Conservation (phyloP, 2,797 vertebrate species). For the Orestias chungarensis region DNA sequence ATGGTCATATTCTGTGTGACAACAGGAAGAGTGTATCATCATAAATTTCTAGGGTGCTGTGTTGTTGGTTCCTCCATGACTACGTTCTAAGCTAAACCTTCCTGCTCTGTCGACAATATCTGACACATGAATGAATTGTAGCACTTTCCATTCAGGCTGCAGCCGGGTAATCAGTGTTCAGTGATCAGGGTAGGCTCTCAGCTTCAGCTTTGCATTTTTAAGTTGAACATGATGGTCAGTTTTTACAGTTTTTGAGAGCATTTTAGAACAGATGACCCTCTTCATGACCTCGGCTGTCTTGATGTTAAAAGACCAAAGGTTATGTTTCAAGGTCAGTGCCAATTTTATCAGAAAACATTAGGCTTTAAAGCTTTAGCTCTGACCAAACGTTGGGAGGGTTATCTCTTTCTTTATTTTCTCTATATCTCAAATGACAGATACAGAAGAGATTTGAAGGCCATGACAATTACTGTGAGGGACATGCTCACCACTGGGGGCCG, state of each 20-base stretch:
- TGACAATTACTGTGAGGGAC: constrained; percentile 56
- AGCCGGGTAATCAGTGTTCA: background rate
- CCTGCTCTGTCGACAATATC: constrained; percentile 27
- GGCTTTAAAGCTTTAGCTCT: constrained; percentile 28
- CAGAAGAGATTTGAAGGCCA: constrained; percentile 33
- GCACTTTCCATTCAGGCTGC: constrained; percentile 14
- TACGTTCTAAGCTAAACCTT: constrained; percentile 29
- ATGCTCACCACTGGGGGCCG: constrained; percentile 26
- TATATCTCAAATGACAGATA: constrained; percentile 34
- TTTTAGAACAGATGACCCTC: constrained; percentile 34
- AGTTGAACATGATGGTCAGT: constrained; percentile 12
- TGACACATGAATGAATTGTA: constrained; percentile 38
- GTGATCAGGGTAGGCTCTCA: constrained; percentile 1
- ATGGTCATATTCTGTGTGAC: background rate
- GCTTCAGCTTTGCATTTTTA: background rate
- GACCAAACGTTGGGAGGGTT: constrained; percentile 8
- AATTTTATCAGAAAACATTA: constrained; percentile 19
- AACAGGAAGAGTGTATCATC: constrained; percentile 30
- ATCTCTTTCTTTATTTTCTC: too few relatives aligned
- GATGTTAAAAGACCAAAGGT: constrained; percentile 34
- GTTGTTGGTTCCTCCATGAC: constrained; percentile 37
- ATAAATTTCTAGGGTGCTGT: constrained; percentile 45
- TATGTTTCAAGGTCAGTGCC: constrained; percentile 36
- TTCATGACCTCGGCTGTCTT: constrained; percentile 46
- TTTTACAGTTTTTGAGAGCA: constrained; percentile 5